Base-by-base conservation (phyloP, 1,140 invertebrate species). In the Lineus longissimus region DNA sequence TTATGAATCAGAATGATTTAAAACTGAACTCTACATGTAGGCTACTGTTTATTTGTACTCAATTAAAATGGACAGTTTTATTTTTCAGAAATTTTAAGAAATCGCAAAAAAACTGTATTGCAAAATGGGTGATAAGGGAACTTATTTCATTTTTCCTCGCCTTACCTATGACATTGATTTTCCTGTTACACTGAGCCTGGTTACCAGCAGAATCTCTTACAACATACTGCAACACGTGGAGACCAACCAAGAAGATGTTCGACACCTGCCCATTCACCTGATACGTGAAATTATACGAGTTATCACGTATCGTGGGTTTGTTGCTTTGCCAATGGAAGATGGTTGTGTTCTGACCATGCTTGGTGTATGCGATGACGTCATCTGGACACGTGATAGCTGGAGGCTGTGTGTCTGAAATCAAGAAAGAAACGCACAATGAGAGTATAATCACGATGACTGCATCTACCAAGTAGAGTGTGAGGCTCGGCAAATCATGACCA, bases 271-370 rank as follows among this genome's bases (percentile, higher is more conserved):
- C 11, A 55, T 31, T 55, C 17, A 27, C 31, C 17, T 55, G 2
- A 25, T 55, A 55, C 17, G 9, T 25, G 17, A n/a, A 27, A 17
- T 27, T 29, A 23, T 29, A 27, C 4, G 60, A 61, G 19, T 61
- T 61, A 41, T 61, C 60, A 9, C n/a, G 36, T 0, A 59, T 22
- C 2, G 2, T 1, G 25, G 62, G 56, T 7, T 58, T 27, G 25
- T 64, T 19, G n/a, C 19, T 30, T 27, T 64, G 31, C 29, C 41
- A 64, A 29, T 64, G 56, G 29, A 64, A 15, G 33, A 64, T 40
- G 40, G 56, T 59, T 11, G 25, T 43, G 55, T 41, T 59, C 7
- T 36, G 9, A 23, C 56, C 56, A 29, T 27, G 59, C 0, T 58
- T 30, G 1, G 56, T 56, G 17, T 45, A 19, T 23, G 45, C 30